phyloP scores from a whole-genome alignment of 2,797 vertebrate species.

The Poeciliopsis turneri region DNA sequence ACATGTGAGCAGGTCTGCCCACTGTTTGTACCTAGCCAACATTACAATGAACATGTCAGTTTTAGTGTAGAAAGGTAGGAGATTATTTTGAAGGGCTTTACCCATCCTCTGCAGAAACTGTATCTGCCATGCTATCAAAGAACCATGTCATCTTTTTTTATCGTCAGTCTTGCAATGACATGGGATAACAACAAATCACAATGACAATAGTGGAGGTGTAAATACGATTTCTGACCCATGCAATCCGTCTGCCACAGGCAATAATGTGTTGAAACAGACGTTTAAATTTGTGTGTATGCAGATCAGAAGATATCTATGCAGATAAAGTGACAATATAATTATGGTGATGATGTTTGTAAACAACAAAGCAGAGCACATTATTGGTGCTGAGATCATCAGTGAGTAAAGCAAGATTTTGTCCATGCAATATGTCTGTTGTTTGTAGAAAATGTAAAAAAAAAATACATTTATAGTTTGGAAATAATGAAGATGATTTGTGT shows the following conservation, averaged over 20 bases:
- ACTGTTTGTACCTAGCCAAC: background rate
- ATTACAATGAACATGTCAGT: background rate
- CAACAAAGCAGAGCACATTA: background rate
- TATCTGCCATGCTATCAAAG: background rate
- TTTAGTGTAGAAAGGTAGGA: background rate
- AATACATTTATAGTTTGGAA: background rate
- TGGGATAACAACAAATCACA: constrained; percentile 10
- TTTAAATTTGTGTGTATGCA: background rate
- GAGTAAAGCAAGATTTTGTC: background rate
- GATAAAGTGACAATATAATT: background rate
- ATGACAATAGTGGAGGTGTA: background rate
- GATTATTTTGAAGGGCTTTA: background rate
- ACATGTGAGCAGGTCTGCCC: background rate
- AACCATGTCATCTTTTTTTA: background rate
- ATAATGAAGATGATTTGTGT: background rate
- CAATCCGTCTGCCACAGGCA: background rate
- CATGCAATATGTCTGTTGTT: background rate
- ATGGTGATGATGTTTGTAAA: constrained; percentile 1
- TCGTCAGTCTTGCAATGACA: background rate
- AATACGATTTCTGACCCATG: background rate
- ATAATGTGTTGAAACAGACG: background rate
- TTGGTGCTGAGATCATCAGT: background rate
- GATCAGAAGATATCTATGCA: background rate
- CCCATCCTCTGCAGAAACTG: background rate
- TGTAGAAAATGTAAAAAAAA: background rate